These are phyloP conservation scores for Proctacanthus coquilletti DNA, from an alignment of 1,140 invertebrate species.

Conservation along the genomic window DNA sequence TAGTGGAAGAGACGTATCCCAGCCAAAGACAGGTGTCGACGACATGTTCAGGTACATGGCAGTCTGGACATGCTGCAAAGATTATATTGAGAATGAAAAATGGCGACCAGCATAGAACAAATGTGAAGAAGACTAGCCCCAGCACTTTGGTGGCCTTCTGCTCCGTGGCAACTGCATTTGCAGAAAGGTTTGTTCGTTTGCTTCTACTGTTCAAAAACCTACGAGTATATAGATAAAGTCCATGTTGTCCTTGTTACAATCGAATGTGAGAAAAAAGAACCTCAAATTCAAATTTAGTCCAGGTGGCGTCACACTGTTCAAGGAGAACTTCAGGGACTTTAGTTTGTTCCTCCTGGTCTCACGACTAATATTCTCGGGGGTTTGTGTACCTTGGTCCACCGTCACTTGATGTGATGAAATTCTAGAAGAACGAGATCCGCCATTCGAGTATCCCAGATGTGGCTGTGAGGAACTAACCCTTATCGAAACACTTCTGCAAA, in stretches of 20 bases:
- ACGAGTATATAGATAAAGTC: neutral
- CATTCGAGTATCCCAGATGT: constrained; percentile 41
- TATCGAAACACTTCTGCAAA: no score
- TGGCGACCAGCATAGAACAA: constrained; percentile 80
- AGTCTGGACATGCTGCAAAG: constrained; percentile 56
- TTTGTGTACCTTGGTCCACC: constrained; percentile 48
- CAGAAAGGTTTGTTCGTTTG: constrained; percentile 47
- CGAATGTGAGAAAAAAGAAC: constrained; percentile 35
- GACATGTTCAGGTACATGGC: constrained; percentile 44
- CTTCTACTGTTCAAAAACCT: constrained; percentile 50
- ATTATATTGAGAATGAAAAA: constrained; percentile 78
- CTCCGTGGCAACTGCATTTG: constrained; percentile 64
- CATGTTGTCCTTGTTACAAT: no score
- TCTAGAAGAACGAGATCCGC: constrained; percentile 28
- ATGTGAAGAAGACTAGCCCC: constrained; percentile 77
- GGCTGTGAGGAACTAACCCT: constrained; percentile 35
- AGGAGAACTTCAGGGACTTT: constrained; percentile 45
- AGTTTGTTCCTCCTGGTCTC: constrained; percentile 49
- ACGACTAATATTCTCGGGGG: constrained; percentile 46
- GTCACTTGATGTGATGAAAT: constrained; percentile 23
- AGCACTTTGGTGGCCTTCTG: constrained; percentile 71
- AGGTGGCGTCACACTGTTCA: constrained; percentile 43
- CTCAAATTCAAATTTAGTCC: constrained; percentile 42
- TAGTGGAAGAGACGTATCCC: constrained; percentile 76
- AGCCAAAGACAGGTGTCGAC: constrained; percentile 71